Evolutionary conservation across 1,140 invertebrate species (phyloP), one percentile per base, ranked within the genome.

Genomic region (Tetramorium parvispinum): DNA sequence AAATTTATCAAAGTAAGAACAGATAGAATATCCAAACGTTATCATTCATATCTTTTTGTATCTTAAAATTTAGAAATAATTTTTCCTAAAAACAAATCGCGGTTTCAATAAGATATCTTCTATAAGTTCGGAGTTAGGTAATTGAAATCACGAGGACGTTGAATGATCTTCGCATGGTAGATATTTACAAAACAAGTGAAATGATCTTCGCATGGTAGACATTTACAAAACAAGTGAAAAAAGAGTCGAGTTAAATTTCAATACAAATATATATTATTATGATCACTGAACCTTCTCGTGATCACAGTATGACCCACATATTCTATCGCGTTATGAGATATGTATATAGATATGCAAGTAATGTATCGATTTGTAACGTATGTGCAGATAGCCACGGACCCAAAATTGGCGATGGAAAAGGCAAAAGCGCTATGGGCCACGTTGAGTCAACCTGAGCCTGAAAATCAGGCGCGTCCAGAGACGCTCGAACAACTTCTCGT

Each of bases 401-500:
- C 97, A 0, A 97, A 96, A 88, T 93, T 97, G 51, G 97, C 97
- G n/a, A 95, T 96, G 91, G 94, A 97, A 91, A 97, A 97, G 92
- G 97, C 97, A 2, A 97, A 96, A 86, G 96, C 97, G 86, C 91
- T 98, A 8, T 98, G 97, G 97, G 92, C 92, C 0, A 95, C 96
- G 11, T 94, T 98, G 46, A 98, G 97, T 89, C 94, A 96, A 83
- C 96, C 97, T 24, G 97, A 98, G 91, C 97, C 97, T 0, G 97
- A 98, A 93, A 98, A 98, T 94, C 97, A 98, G 94, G 97, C 97
- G 1, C 96, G 97, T 66, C 97, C 97, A 0, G 95, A 96, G 66
- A 98, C 97, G 1, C 91, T 98, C 8, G 97, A 98, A 91, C 97
- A 98, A 92, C 93, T 98, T 49, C 94, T 98, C 53, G 97, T 97